phyloP scores from a whole-genome alignment of 2,797 vertebrate genomes.

The Pyrrhura leucotis region DNA sequence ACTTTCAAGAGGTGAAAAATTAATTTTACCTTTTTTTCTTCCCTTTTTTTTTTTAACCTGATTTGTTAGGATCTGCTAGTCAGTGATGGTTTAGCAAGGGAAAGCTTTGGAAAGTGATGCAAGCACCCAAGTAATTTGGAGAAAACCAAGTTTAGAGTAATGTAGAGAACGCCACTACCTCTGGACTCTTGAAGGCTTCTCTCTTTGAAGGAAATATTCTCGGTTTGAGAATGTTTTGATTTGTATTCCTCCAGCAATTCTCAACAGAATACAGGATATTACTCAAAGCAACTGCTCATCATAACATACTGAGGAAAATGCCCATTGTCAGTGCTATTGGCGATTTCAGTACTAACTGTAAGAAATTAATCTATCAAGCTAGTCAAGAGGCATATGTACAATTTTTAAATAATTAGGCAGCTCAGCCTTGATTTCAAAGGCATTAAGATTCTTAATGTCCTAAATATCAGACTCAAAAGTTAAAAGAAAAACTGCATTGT shows the following conservation, averaged over 20 bases:
- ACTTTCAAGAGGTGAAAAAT: background rate
- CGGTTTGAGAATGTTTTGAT: slow-evolving; percentile 24
- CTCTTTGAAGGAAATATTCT: slow-evolving; percentile 34
- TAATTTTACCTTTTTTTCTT: background rate
- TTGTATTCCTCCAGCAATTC: background rate
- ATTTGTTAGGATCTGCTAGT: background rate
- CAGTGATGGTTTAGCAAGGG: background rate
- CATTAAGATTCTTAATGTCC: background rate
- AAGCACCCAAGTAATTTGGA: background rate
- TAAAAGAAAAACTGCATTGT: background rate
- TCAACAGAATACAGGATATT: background rate
- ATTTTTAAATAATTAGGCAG: background rate
- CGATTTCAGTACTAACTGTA: background rate
- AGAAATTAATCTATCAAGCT: background rate
- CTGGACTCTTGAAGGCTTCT: background rate
- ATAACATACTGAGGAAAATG: background rate
- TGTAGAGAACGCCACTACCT: background rate
- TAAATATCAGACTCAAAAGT: background rate
- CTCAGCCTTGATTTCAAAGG: background rate
- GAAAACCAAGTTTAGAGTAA: background rate
- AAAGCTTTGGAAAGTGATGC: background rate
- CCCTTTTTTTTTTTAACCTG: background rate
- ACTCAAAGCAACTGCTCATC: background rate
- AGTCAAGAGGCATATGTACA: background rate
- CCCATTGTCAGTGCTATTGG: background rate